Conservation (phyloP, 2,888 invertebrate genomes). For the Endomychus coccineus region DNA sequence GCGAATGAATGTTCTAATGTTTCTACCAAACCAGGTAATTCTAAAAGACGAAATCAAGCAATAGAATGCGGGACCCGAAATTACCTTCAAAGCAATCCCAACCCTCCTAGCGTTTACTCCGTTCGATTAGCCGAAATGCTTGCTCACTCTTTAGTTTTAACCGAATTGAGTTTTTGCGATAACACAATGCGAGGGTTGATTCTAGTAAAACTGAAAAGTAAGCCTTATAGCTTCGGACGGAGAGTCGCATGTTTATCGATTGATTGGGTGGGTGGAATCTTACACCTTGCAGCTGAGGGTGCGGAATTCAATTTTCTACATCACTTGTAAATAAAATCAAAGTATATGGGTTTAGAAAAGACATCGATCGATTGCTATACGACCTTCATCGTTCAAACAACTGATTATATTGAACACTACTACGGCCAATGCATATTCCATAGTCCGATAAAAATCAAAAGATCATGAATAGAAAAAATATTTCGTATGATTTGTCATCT, state of each 20-base stretch:
- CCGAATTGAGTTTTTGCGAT: slow-evolving; percentile 35
- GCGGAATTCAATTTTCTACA: slow-evolving; percentile 47
- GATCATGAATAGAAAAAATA: no score
- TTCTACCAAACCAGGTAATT: no score
- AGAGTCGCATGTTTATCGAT: slow-evolving; percentile 29
- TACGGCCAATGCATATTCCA: no score
- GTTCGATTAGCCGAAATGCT: slow-evolving; percentile 27
- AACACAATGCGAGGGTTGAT: slow-evolving; percentile 15
- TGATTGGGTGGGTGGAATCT: slow-evolving; percentile 36
- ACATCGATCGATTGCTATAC: slow-evolving; percentile 30
- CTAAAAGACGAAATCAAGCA: no score
- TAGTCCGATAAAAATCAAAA: no score
- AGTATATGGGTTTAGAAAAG: slow-evolving; percentile 34
- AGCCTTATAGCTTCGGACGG: not conserved
- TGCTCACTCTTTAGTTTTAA: slow-evolving; percentile 31
- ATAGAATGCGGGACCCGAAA: no score
- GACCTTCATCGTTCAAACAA: no score
- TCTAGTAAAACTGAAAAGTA: not conserved
- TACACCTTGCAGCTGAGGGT: slow-evolving; percentile 37
- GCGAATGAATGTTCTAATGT: no score
- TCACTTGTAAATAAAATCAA: slow-evolving; percentile 46
- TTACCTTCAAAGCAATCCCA: no score
- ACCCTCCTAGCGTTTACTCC: slow-evolving; percentile 18
- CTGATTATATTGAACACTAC: no score
- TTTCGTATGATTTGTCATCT: no score